Conservation (phyloP, 2,888 invertebrate genomes). For the Ormyrus rosae region DNA sequence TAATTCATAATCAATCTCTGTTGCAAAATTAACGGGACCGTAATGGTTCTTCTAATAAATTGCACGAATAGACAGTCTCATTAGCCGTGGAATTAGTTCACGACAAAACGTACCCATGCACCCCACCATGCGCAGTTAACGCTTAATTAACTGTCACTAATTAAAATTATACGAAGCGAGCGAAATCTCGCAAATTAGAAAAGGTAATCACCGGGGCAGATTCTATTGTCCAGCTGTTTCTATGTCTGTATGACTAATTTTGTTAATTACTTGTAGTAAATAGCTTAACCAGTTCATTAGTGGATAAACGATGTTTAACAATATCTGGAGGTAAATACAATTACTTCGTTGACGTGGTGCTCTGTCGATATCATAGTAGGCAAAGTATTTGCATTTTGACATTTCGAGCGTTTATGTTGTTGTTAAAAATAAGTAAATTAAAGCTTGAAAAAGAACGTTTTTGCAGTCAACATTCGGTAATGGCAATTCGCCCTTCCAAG, state of each 20-base stretch:
- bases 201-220: neutral
- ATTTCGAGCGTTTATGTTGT: too few species aligned
- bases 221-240: conserved; percentile 10
- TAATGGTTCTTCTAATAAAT: conserved; percentile 27
- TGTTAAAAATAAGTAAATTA: too few species aligned
- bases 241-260: conserved; percentile 19
- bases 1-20: neutral
- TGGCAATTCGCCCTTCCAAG: too few species aligned
- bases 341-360: too few species aligned
- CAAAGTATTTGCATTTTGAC: too few species aligned
- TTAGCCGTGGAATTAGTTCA: conserved; percentile 33
- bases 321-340: too few species aligned
- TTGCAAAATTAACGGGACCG: neutral
- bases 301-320: neutral
- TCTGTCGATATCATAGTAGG: too few species aligned
- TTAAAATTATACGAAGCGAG: conserved; percentile 28
- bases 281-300: conserved; percentile 6
- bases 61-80: conserved; percentile 26
- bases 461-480: too few species aligned
- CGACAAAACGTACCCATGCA: neutral
- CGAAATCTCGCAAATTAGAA: conserved; percentile 16
- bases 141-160: conserved; percentile 32
- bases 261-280: conserved; percentile 17
- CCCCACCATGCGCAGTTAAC: neutral
- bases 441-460: too few species aligned